Evolutionary conservation across 2,113 vertebrate genomes (phyloP), one percentile per base, ranked within the genome.

Genomic region (Chionis minor): DNA sequence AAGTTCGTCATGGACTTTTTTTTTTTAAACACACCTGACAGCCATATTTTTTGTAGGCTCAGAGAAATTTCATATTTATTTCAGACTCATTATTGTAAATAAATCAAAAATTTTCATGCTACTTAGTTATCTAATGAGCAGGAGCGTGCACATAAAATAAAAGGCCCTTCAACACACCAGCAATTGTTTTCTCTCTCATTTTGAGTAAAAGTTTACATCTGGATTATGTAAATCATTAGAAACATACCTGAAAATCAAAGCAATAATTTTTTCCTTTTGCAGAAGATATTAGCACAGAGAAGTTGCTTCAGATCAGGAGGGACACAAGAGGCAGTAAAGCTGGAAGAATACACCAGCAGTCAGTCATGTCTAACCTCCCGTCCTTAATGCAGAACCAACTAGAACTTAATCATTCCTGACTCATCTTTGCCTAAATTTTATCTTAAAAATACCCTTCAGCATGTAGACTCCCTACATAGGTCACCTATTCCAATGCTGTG

Each of bases 41-140:
- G 75, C 22, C 71, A 59, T 77, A 81, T 74, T 95, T 92, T 84
- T 33, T 84, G 63, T 61, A 93, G 69, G 62, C 69, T 86, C 16
- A 59, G 70, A 90, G 85, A 92, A 92, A 94, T 84, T 89, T 96
- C 67, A 72, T 86, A 77, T 94, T 96, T 81, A 88, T 86, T 91
- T 97, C 86, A 78, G 69, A 86, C 30, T 96, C 61, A 67, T 91
- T 91, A 92, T 58, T 74, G 61, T 94, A 97, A 96, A 97, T 95
- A 93, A 94, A 92, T 92, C 44, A 96, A 61, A 51, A 63, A 15
- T 28, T 90, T 67, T 79, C 66, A 35, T 77, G 59, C 63, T 45
- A 69, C 40, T 92, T 88, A 72, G 63, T 56, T 90, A 82, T 84
- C 79, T 84, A 86, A 91, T 62, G 23, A 95, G 44, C 70, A 72